A percentile compares a stretch with the other conserved stretches of the same genome.
Conservation (phyloP, 2,113 vertebrate species). For the Puntigrus tetrazona region DNA sequence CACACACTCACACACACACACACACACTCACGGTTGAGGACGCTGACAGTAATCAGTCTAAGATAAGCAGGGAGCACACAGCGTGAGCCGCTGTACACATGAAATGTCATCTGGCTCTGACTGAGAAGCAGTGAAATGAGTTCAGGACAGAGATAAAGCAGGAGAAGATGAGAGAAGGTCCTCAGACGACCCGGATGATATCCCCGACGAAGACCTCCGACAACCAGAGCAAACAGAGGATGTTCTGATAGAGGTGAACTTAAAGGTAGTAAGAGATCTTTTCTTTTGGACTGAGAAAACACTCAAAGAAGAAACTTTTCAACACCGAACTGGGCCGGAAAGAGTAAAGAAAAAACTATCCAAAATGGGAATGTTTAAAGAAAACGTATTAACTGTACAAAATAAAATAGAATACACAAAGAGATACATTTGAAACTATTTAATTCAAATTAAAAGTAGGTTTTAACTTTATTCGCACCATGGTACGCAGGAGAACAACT, state of each 20-base stretch:
- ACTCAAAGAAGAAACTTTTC: too few species aligned
- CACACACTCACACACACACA: too few species aligned
- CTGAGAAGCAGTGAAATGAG: constrained; percentile 20
- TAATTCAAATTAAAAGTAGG: not conserved
- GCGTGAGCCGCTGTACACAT: constrained; percentile 7
- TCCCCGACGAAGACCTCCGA: not conserved
- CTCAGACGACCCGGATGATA: not conserved
- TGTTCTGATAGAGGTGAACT: not conserved
- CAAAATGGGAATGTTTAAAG: too few species aligned
- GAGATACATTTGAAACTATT: too few species aligned
- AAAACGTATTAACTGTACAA: too few species aligned
- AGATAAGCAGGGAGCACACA: not conserved
- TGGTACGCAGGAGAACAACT: not conserved
- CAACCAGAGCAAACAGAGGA: not conserved
- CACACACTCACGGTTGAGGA: not conserved
- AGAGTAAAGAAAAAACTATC: too few species aligned
- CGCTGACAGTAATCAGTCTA: not conserved
- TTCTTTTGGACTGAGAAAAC: too few species aligned
- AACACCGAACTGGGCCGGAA: too few species aligned
- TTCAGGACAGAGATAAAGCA: not conserved
- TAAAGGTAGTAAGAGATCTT: too few species aligned
- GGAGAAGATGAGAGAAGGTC: constrained; percentile 5
- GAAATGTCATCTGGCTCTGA: constrained; percentile 23
- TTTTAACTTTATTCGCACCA: not conserved
- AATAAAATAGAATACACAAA: too few species aligned